Conservation (phyloP, 2,113 vertebrate genomes). For the Abramis brama region DNA sequence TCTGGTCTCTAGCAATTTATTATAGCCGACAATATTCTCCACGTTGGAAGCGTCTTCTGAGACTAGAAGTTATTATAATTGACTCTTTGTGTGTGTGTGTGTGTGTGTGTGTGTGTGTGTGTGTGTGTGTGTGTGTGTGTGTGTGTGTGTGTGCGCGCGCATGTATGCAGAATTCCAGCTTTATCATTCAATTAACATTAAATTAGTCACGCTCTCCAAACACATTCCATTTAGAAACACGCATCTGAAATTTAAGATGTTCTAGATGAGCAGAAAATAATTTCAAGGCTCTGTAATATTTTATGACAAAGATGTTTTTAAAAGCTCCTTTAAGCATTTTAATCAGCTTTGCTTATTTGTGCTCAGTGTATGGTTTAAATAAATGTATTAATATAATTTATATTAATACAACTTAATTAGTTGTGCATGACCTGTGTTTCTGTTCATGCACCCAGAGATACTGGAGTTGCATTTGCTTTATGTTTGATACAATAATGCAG, state of each 20-base stretch:
- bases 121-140: not conserved
- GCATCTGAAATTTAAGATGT: not conserved
- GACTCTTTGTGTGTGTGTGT: too few species aligned
- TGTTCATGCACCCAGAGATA: not conserved
- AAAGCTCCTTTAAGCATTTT: conserved; percentile 19
- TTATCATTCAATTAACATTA: not conserved
- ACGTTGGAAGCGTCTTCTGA: not conserved
- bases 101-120: not conserved
- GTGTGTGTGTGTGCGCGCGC: too few species aligned
- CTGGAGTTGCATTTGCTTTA: not conserved
- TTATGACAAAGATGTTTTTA: not conserved
- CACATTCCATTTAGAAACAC: not conserved
- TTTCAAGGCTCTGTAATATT: not conserved
- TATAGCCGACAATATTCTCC: not conserved
- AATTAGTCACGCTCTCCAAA: not conserved
- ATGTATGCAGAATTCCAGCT: not conserved
- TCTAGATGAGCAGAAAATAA: not conserved
- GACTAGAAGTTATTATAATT: not conserved
- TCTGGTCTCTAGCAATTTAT: not conserved
- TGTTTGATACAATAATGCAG: not conserved
- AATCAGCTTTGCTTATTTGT: not conserved
- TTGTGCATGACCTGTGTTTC: not conserved
- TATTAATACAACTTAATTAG: not conserved
- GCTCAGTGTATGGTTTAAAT: not conserved
- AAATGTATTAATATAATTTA: not conserved